These are phyloP conservation scores for Rhea americana DNA, from an alignment of 2,113 vertebrate genomes.

Conservation along the genomic window DNA sequence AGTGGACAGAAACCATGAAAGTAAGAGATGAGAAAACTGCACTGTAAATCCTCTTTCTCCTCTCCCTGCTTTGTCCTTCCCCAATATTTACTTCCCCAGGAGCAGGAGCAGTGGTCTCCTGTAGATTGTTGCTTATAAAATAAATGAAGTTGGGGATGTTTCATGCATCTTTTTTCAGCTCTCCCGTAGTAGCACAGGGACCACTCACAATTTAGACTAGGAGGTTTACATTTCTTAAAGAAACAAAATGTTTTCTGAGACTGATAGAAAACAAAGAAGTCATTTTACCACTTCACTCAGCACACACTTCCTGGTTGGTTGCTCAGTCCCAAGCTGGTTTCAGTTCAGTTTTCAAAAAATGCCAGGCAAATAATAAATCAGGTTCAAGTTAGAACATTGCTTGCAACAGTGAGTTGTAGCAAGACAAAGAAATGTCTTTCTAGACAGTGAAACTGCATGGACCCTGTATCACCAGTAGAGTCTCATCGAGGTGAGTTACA, in stretches of 20 bases:
- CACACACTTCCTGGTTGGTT: not conserved
- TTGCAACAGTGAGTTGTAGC: not conserved
- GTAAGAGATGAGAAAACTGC: slow-evolving; percentile 32
- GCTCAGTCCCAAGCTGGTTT: not conserved
- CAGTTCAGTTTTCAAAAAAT: slow-evolving; percentile 30
- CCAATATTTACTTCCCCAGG: not conserved
- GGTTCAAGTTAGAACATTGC: not conserved
- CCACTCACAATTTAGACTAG: not conserved
- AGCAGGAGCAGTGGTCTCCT: not conserved
- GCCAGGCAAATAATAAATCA: not conserved
- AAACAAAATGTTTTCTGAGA: not conserved
- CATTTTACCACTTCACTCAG: not conserved
- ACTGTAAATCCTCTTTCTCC: not conserved
- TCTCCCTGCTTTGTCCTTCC: not conserved
- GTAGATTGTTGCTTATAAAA: not conserved
- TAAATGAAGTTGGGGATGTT: not conserved
- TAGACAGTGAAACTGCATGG: not conserved
- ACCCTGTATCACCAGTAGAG: not conserved
- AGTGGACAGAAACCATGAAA: slow-evolving; percentile 2
- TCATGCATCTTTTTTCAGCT: not conserved
- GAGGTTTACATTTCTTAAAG: not conserved
- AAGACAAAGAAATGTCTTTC: not conserved
- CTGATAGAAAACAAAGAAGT: not conserved
- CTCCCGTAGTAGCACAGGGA: not conserved
- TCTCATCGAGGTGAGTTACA: not conserved